Base-by-base conservation (phyloP, 2,888 invertebrate species). In the Drosophila birchii region DNA sequence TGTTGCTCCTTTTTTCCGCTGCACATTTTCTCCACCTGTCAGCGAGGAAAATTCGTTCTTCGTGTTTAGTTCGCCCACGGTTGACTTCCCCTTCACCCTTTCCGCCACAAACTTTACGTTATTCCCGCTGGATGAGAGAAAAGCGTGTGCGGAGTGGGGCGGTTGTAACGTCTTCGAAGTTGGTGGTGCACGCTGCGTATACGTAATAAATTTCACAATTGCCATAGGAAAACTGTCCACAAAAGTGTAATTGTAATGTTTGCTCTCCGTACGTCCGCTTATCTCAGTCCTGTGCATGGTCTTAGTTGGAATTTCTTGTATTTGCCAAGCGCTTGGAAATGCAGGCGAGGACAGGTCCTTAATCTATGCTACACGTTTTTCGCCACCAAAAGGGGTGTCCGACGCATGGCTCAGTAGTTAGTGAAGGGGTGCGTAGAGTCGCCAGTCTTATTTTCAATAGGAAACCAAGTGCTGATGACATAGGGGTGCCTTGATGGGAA, bases 231-330 rank as follows among this genome's bases (percentile, higher is more conserved):
- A 84, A 76, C 68, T 84, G 88, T 86, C 88, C 86, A 74, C 80
- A 78, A 49, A 87, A 84, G 77, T 88, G 84, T 88, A 86, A 84
- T 88, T 86, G 83, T 73, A 84, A 82, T 88, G 87, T 87, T 83
- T 88, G 81, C 84, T 66, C 54, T 36, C 39, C 32, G 34, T 44
- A 44, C 43, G 43, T 16, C 34, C 69, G 55, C 26, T 73, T 54
- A 67, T 68, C 56, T 41, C 36, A 62, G 73, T 58, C 75, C 66
- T 71, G 74, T 75, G 72, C 67, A 63, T 59, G 67, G 74, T 73
- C 64, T 61, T 61, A 74, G 75, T 63, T 68, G 67, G 61, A 55
- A 68, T 72, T 79, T 67, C 74, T 63, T 54, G 64, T 83, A 81
- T 83, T 83, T 87, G 80, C 82, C 66, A 66, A 85, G 66, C 71